A percentile compares a stretch with the other conserved stretches of the same genome.
Conservation (phyloP, 2,113 vertebrate species). For the Smithornis capensis region DNA sequence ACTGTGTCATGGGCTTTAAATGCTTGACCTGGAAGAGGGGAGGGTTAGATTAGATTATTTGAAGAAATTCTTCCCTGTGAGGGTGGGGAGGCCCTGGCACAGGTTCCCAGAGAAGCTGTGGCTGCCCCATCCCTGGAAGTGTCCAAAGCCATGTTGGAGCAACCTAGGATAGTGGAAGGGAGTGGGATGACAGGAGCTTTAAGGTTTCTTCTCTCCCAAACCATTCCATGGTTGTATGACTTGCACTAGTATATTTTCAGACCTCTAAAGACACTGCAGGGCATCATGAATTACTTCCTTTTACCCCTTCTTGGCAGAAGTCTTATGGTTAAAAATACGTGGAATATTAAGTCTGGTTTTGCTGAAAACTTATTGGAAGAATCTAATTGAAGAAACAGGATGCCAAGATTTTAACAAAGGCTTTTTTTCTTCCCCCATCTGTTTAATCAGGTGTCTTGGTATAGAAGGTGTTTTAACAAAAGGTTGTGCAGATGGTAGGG, state of each 20-base stretch:
- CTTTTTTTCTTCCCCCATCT: slow-evolving; percentile 28
- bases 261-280: not conserved
- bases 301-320: not conserved
- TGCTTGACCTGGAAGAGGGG: not conserved
- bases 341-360: not conserved
- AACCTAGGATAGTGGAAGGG: fast-evolving
- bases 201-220: not conserved
- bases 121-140: not conserved
- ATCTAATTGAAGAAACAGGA: not conserved
- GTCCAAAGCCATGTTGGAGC: fast-evolving
- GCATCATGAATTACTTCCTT: not conserved
- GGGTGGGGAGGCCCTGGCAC: not conserved
- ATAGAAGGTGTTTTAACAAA: slow-evolving; percentile 49
- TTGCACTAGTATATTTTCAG: not conserved
- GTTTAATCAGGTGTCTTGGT: slow-evolving; percentile 57
- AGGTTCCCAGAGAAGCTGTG: not conserved
- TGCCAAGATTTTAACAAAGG: slow-evolving; percentile 47
- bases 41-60: not conserved
- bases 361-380: slow-evolving; percentile 13
- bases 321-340: not conserved
- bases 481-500: slow-evolving; percentile 46
- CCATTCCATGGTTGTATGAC: not conserved
- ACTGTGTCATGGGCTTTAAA: no score
- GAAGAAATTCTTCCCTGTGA: not conserved
- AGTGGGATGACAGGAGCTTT: fast-evolving